Conservation (phyloP, 2,113 vertebrate species). For the Eptatretus burgeri region DNA sequence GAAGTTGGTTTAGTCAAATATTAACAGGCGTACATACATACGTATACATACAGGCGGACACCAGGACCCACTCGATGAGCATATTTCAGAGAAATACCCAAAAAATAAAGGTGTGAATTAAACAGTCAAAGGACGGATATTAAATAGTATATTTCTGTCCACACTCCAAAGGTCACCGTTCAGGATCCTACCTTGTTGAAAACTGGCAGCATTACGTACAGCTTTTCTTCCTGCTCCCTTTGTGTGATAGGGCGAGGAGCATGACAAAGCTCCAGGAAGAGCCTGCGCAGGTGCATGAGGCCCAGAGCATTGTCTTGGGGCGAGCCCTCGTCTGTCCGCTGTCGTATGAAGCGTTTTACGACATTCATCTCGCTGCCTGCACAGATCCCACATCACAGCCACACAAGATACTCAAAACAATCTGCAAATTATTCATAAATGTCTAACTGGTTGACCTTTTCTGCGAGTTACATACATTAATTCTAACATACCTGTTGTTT, state of each 20-base stretch:
- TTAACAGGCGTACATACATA: no score
- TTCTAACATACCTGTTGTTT: no score
- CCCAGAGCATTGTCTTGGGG: slow-evolving; percentile 88
- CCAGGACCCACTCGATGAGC: neutral
- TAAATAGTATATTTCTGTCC: no score
- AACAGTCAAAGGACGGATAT: neutral
- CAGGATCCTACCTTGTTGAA: slow-evolving; percentile 55
- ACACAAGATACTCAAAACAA: no score
- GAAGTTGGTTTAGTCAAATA: no score
- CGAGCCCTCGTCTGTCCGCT: slow-evolving; percentile 84
- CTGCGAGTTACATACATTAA: no score
- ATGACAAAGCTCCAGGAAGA: slow-evolving; percentile 82
- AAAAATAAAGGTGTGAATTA: neutral
- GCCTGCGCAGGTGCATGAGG: slow-evolving; percentile 80
- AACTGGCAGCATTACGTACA: slow-evolving; percentile 96
- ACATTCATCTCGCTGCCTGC: slow-evolving; percentile 41
- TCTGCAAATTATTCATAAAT: no score
- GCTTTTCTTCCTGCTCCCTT: slow-evolving; percentile 95
- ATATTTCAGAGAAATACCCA: no score
- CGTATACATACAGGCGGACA: no score
- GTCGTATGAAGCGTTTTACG: slow-evolving; percentile 98
- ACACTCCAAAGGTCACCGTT: neutral
- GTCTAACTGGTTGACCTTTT: no score
- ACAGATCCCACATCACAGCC: no score
- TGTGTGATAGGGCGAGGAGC: slow-evolving; percentile 92